Evolutionary conservation across 2,797 vertebrate genomes (phyloP).

Genomic region (Ibycter americanus): DNA sequence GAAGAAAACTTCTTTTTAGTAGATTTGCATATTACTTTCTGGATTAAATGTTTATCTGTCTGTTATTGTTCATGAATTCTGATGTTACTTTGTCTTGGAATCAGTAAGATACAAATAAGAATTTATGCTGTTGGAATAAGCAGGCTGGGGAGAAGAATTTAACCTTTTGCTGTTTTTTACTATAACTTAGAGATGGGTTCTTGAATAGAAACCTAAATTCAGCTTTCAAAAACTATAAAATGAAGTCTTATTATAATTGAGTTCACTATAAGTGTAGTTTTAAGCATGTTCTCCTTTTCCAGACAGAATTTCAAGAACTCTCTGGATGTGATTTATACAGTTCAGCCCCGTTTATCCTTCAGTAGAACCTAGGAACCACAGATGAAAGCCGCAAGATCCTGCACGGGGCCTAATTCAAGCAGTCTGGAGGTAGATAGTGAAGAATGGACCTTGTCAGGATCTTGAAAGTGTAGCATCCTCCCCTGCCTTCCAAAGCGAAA

Average conservation of each 20-base stretch:
- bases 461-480: accelerated
- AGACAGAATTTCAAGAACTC: background rate
- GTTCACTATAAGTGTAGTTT: background rate
- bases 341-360: background rate
- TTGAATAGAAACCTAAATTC: background rate
- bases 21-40: background rate
- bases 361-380: background rate
- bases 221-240: background rate
- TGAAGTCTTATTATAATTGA: background rate
- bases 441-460: background rate
- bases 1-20: background rate
- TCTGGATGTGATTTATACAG: background rate
- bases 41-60: background rate
- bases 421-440: background rate
- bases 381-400: background rate
- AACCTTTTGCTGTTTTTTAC: background rate
- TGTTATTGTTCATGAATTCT: background rate
- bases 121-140: background rate
- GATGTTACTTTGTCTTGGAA: background rate
- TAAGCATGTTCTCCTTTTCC: background rate
- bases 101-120: background rate
- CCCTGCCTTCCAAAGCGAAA: background rate
- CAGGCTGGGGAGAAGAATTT: background rate
- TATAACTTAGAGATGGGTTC: background rate
- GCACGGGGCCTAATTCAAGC: background rate